Conservation (phyloP, 2,797 vertebrate genomes). For the Petrocephalus schoutedeni region DNA sequence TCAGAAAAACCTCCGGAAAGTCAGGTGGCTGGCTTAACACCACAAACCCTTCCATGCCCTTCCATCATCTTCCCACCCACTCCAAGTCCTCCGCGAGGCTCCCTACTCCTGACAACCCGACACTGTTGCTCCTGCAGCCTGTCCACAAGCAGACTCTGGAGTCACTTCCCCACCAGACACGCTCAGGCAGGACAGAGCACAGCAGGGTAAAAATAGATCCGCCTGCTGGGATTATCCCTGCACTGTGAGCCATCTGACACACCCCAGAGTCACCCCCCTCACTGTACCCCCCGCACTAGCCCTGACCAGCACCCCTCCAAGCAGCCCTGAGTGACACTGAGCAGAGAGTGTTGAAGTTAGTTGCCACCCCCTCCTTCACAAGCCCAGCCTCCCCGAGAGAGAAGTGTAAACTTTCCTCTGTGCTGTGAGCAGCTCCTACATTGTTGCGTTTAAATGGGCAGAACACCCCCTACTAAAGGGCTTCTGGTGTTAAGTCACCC, state of each 20-base stretch:
- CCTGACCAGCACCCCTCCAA: background rate
- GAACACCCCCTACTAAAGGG: conserved; percentile 18
- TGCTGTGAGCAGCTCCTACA: background rate
- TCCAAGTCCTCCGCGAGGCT: background rate
- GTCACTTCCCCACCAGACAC: background rate
- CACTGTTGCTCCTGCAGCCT: background rate
- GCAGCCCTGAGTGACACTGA: background rate
- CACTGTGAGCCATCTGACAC: conserved; percentile 64
- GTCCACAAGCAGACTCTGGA: background rate
- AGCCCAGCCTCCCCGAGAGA: too few species aligned
- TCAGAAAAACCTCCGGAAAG: background rate
- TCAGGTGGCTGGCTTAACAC: background rate
- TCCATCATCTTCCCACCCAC: background rate
- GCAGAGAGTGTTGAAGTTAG: background rate
- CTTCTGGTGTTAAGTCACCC: conserved; percentile 14
- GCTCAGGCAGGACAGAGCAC: conserved; percentile 62
- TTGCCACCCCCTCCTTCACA: background rate
- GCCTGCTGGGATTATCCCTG: conserved; percentile 75
- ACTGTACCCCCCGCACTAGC: background rate
- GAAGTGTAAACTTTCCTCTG: too few species aligned
- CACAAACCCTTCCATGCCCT: background rate
- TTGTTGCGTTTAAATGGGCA: background rate
- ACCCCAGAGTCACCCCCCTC: conserved; percentile 53
- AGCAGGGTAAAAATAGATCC: conserved; percentile 79
- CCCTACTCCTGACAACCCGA: background rate